phyloP scores from a whole-genome alignment of 2,797 vertebrate genomes.

The Falco rusticolus region DNA sequence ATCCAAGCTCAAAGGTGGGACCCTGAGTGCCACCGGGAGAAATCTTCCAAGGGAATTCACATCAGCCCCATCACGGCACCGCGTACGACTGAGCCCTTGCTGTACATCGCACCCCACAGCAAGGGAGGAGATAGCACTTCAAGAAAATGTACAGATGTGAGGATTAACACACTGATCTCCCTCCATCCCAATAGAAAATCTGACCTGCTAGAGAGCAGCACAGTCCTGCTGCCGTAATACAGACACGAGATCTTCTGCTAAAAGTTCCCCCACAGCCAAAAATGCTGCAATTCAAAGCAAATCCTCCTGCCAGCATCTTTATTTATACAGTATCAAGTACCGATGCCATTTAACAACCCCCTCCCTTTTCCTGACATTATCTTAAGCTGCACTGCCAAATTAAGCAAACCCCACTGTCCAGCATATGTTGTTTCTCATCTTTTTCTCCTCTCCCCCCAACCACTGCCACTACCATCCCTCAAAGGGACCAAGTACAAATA shows the following conservation, averaged over 20 bases:
- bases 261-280: background rate
- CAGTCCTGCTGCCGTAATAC: accelerated
- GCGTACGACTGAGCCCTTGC: accelerated
- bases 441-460: background rate
- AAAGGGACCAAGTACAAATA: slow-evolving; percentile 33
- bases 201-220: background rate
- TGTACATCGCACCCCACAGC: accelerated
- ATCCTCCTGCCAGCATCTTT: background rate
- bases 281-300: background rate
- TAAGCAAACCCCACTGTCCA: background rate
- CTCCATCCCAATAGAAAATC: background rate
- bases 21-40: accelerated
- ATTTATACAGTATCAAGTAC: background rate
- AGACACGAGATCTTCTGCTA: background rate
- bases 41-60: background rate
- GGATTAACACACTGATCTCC: background rate
- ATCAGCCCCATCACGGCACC: background rate
- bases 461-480: background rate
- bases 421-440: background rate
- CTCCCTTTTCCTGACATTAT: background rate
- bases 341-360: background rate
- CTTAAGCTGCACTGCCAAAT: background rate
- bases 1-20: background rate
- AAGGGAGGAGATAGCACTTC: background rate
- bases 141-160: accelerated